Percentiles rank a stretch among this genome's conserved stretches.
Evolutionary conservation across 2,888 invertebrate species (phyloP).

Genomic region (Macaria notata): DNA sequence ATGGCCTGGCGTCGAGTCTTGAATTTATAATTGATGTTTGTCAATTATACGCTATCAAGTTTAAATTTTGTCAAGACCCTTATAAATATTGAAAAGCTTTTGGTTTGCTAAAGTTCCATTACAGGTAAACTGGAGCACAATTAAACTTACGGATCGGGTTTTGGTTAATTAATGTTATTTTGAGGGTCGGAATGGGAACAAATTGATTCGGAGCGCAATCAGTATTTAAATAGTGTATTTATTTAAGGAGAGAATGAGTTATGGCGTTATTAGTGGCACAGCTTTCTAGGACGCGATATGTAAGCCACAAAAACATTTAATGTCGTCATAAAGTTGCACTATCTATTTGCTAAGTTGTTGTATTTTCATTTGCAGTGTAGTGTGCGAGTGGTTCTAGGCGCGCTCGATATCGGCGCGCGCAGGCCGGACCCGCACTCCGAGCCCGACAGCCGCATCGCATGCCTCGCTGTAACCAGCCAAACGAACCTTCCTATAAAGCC

Average conservation of each 20-base stretch:
- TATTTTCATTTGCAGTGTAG: constrained; percentile 28
- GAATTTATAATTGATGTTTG: constrained; percentile 20
- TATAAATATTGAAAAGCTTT: constrained; percentile 21
- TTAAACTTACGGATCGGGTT: constrained; percentile 12
- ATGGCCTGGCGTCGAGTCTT: neutral
- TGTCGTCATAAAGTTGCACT: constrained; percentile 31
- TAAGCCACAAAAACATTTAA: constrained; percentile 30
- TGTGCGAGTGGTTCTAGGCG: constrained; percentile 15
- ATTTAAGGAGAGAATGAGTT: too few species aligned
- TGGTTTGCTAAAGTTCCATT: constrained; percentile 10
- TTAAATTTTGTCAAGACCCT: constrained; percentile 14
- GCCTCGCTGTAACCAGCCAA: constrained; percentile 8
- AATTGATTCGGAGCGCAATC: too few species aligned
- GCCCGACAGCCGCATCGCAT: constrained; percentile 14
- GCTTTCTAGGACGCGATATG: constrained; percentile 16
- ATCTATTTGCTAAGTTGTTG: constrained; percentile 30
- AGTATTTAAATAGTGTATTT: too few species aligned
- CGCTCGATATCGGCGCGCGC: constrained; percentile 72
- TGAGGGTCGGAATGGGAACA: neutral
- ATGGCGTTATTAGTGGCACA: constrained; percentile 3
- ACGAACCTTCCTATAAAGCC: constrained; percentile 6
- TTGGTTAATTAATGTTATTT: constrained; percentile 10
- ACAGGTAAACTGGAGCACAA: constrained; percentile 1
- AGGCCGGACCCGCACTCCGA: constrained; percentile 36
- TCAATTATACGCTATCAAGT: constrained; percentile 17